Conservation (phyloP, 2,888 invertebrate species). For the Leucophenga montana region DNA sequence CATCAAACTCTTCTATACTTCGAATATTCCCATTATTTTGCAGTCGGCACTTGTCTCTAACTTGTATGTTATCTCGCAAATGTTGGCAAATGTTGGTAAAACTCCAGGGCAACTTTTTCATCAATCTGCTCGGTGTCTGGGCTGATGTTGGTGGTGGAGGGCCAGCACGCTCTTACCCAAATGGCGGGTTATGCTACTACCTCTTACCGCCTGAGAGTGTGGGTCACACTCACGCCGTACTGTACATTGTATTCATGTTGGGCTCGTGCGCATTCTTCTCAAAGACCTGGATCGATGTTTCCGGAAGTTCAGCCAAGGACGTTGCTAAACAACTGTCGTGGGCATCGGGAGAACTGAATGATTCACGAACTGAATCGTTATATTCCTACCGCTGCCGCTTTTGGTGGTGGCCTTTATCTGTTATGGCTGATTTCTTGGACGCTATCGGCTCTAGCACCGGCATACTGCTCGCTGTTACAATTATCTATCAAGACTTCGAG, state of each 20-base stretch:
- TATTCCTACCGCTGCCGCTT: slow-evolving; percentile 99
- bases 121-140: slow-evolving; percentile 98
- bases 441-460: slow-evolving; percentile 99
- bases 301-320: slow-evolving; percentile 99
- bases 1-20: slow-evolving; percentile 99
- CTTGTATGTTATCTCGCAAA: slow-evolving; percentile 99
- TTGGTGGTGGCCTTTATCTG: slow-evolving; percentile 98
- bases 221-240: slow-evolving; percentile 94
- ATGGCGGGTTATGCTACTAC: slow-evolving; percentile 98
- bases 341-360: slow-evolving; percentile 99
- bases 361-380: slow-evolving; percentile 99
- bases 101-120: slow-evolving; percentile 97
- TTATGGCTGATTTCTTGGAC: slow-evolving; percentile 98
- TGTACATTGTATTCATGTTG: slow-evolving; percentile 99
- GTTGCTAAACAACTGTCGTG: slow-evolving; percentile 99
- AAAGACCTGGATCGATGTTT: slow-evolving; percentile 99
- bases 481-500: slow-evolving; percentile 99
- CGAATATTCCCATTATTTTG: slow-evolving; percentile 99
- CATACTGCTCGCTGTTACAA: slow-evolving; percentile 98
- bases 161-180: slow-evolving; percentile 96
- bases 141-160: slow-evolving; percentile 99
- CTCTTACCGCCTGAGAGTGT: slow-evolving; percentile 98
- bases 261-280: slow-evolving; percentile 99
- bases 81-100: slow-evolving; percentile 99
- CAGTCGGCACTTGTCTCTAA: slow-evolving; percentile 99